Percentiles rank a stretch among this genome's conserved stretches.
Evolutionary conservation across 1,140 invertebrate species (phyloP).

Genomic region (Holotrichia oblita): DNA sequence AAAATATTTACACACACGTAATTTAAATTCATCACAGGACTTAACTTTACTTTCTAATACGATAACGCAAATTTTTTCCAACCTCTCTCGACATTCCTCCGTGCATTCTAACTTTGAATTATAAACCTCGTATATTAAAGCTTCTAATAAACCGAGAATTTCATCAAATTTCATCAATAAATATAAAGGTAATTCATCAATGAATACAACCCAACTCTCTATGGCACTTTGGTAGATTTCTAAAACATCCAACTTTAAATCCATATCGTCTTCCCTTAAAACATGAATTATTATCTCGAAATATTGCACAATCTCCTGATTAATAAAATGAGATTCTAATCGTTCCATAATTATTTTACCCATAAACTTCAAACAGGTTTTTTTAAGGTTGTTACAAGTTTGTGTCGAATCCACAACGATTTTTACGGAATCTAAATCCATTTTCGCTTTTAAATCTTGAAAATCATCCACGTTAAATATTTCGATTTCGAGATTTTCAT

Average conservation of each 20-base stretch:
- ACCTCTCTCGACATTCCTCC: background rate
- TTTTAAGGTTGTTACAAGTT: constrained; percentile 48
- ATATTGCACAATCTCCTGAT: constrained; percentile 38
- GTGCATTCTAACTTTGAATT: constrained; percentile 42
- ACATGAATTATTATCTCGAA: constrained; percentile 53
- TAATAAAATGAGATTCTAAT: constrained; percentile 38
- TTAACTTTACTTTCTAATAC: constrained; percentile 11
- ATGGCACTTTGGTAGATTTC: constrained; percentile 50
- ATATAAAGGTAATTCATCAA: constrained; percentile 45
- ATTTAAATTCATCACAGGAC: constrained; percentile 35
- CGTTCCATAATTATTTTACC: constrained; percentile 50
- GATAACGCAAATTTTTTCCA: background rate
- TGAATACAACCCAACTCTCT: constrained; percentile 42
- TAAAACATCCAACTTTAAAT: constrained; percentile 51
- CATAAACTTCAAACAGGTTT: constrained; percentile 53
- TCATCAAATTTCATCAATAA: constrained; percentile 44
- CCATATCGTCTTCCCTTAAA: constrained; percentile 43
- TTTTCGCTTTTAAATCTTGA: constrained; percentile 60
- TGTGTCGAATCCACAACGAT: constrained; percentile 50
- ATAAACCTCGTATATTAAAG: constrained; percentile 51
- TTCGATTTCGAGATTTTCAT: constrained; percentile 51
- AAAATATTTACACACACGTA: constrained; percentile 40
- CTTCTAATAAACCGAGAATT: constrained; percentile 52
- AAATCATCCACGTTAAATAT: constrained; percentile 62
- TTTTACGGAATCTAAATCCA: constrained; percentile 62